These are phyloP conservation scores for Toxotes chatareus DNA, from an alignment of 2,113 vertebrate genomes.

Conservation along the genomic window DNA sequence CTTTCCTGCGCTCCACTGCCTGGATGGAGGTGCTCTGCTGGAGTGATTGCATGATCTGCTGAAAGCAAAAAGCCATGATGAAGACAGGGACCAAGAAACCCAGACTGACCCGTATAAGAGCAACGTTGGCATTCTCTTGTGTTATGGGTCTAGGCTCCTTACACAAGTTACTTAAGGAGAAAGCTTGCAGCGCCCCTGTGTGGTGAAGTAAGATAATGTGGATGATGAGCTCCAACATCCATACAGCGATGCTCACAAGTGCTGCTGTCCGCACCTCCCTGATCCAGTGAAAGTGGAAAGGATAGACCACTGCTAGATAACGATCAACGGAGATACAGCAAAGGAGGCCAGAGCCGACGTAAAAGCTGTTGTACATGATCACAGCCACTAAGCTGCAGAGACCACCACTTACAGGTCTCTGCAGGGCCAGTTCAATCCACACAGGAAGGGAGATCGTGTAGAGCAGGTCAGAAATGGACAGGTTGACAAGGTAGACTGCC, in stretches of 20 bases:
- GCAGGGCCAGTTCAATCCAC: slow-evolving; percentile 48
- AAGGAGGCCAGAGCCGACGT: slow-evolving; percentile 89
- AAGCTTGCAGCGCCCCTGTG: slow-evolving; percentile 73
- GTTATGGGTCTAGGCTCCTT: slow-evolving; percentile 84
- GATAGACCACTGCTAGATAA: slow-evolving; percentile 88
- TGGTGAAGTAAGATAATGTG: slow-evolving; percentile 82
- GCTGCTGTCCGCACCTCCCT: slow-evolving; percentile 84
- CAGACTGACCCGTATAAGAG: slow-evolving; percentile 83
- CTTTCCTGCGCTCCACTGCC: slow-evolving; percentile 38
- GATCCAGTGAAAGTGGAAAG: slow-evolving; percentile 84
- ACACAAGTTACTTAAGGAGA: slow-evolving; percentile 80
- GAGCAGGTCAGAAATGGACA: slow-evolving; percentile 88
- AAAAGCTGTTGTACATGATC: slow-evolving; percentile 91
- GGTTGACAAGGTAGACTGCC: slow-evolving; percentile 87
- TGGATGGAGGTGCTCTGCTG: slow-evolving; percentile 66
- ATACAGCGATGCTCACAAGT: slow-evolving; percentile 80
- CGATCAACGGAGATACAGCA: slow-evolving; percentile 92
- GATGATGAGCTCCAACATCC: slow-evolving; percentile 84
- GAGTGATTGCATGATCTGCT: slow-evolving; percentile 82
- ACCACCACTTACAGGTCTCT: neutral
- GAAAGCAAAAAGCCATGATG: slow-evolving; percentile 87
- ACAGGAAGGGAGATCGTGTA: slow-evolving; percentile 81
- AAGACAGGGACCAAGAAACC: slow-evolving; percentile 88
- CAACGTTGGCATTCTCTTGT: slow-evolving; percentile 73
- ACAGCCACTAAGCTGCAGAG: slow-evolving; percentile 83